Evolutionary conservation across 2,888 invertebrate genomes (phyloP).

Genomic region (Lysandra bellargus): DNA sequence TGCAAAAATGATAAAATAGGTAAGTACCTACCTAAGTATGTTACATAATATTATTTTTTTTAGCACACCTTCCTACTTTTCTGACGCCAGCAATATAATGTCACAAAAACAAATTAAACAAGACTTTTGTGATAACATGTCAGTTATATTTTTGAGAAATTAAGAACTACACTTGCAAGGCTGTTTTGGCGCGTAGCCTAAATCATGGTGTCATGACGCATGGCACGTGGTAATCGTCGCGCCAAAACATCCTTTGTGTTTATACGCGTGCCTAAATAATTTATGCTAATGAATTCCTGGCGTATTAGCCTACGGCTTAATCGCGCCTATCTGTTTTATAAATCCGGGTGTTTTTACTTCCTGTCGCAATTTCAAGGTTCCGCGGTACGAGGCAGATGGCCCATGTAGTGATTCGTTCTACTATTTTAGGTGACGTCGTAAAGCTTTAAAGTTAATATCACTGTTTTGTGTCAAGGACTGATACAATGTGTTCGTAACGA

Average conservation of each 20-base stretch:
- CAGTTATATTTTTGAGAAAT: too few species aligned
- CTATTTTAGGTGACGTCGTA: slow-evolving; percentile 1
- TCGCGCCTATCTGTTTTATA: slow-evolving; percentile 7
- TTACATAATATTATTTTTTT: too few species aligned
- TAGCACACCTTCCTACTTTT: too few species aligned
- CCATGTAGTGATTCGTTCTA: slow-evolving; percentile 25
- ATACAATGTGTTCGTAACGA: slow-evolving; percentile 1
- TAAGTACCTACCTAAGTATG: too few species aligned
- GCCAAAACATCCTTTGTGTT: background rate
- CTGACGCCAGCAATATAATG: too few species aligned
- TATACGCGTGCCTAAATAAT: background rate
- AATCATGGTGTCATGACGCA: too few species aligned
- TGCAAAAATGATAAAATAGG: too few species aligned
- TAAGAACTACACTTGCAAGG: too few species aligned
- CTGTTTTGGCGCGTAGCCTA: too few species aligned
- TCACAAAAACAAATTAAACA: too few species aligned
- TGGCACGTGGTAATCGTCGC: background rate
- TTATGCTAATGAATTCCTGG: slow-evolving; percentile 19
- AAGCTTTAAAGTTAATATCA: slow-evolving; percentile 6
- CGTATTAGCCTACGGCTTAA: slow-evolving; percentile 5
- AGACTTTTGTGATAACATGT: too few species aligned
- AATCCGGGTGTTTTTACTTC: slow-evolving; percentile 29
- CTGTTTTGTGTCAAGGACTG: slow-evolving; percentile 27
- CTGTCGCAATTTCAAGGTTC: slow-evolving; percentile 27
- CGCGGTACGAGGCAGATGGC: slow-evolving; percentile 25